Conservation (phyloP, 2,888 invertebrate genomes). For the Nowickia ferox region DNA sequence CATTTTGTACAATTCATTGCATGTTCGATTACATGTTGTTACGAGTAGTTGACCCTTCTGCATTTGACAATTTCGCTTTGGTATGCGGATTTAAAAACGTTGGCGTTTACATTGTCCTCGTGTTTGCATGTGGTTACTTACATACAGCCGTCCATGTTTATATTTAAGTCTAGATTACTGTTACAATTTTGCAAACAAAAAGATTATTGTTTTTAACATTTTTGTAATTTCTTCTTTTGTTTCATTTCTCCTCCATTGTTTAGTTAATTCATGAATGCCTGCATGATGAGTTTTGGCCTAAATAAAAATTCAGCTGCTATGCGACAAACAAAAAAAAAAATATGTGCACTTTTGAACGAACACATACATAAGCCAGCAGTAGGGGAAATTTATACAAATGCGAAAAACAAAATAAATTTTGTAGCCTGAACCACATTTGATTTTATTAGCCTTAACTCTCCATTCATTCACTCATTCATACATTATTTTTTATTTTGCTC, state of each 20-base stretch:
- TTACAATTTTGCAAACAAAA: constrained; percentile 63
- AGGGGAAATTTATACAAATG: not conserved
- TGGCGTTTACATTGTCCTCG: not conserved
- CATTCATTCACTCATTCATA: constrained; percentile 8
- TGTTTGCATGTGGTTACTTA: constrained; percentile 15
- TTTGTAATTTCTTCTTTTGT: constrained; percentile 14
- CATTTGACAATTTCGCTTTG: constrained; percentile 35
- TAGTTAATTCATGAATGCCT: constrained; percentile 62
- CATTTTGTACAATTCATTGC: not conserved
- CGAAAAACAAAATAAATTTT: not conserved
- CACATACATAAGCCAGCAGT: not conserved
- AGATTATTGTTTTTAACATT: constrained; percentile 62
- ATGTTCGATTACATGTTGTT: not conserved
- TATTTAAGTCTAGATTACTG: constrained; percentile 59
- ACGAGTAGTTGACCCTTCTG: constrained; percentile 28
- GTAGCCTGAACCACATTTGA: constrained; percentile 53
- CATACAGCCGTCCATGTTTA: constrained; percentile 24
- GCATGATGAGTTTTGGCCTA: constrained; percentile 62
- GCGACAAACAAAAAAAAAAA: constrained; percentile 60
- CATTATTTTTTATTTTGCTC: constrained; percentile 22
- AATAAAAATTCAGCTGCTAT: constrained; percentile 59
- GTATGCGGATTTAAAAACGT: constrained; percentile 10
- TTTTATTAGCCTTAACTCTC: constrained; percentile 61
- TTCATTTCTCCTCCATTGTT: constrained; percentile 36
- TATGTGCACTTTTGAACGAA: not conserved